Percentiles rank a stretch among this genome's conserved stretches.
Evolutionary conservation across 1,140 invertebrate genomes (phyloP).

Genomic region (Hycleus phaleratus): DNA sequence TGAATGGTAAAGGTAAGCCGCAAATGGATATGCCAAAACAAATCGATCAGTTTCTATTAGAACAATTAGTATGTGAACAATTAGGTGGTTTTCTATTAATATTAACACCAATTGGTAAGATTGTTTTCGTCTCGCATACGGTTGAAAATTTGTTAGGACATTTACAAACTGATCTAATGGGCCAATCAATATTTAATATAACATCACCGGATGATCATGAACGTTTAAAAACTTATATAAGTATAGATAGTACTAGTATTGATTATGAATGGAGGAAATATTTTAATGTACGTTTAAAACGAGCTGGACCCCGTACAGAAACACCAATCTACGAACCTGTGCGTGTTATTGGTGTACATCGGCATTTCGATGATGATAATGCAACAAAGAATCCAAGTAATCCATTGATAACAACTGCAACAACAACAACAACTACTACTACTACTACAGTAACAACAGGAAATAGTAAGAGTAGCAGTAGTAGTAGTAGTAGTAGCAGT

Average conservation of each 20-base stretch:
- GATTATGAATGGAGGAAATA: conserved; percentile 41
- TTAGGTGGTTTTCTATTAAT: conserved; percentile 68
- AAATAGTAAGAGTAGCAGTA: not conserved
- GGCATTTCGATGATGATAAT: conserved; percentile 1
- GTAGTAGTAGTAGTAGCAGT: not conserved
- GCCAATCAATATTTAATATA: conserved; percentile 71
- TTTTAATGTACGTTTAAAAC: conserved; percentile 50
- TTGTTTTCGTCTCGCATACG: conserved; percentile 80
- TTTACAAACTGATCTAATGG: conserved; percentile 76
- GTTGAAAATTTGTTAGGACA: conserved; percentile 78
- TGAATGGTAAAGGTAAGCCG: conserved; percentile 24
- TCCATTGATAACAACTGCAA: not conserved
- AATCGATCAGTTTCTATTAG: conserved; percentile 34
- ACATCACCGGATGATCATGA: conserved; percentile 70
- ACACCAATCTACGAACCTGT: conserved; percentile 59
- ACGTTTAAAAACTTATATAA: conserved; percentile 60
- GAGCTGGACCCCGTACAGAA: conserved; percentile 55
- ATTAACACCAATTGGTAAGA: conserved; percentile 70
- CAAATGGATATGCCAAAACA: conserved; percentile 31
- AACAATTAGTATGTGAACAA: conserved; percentile 40
- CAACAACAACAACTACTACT: not conserved
- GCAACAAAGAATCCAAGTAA: not conserved
- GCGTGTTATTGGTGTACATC: conserved; percentile 44
- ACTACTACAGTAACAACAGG: not conserved
- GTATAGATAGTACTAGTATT: conserved; percentile 39